Evolutionary conservation across 2,113 vertebrate species (phyloP).

Genomic region (Numenius arquata): DNA sequence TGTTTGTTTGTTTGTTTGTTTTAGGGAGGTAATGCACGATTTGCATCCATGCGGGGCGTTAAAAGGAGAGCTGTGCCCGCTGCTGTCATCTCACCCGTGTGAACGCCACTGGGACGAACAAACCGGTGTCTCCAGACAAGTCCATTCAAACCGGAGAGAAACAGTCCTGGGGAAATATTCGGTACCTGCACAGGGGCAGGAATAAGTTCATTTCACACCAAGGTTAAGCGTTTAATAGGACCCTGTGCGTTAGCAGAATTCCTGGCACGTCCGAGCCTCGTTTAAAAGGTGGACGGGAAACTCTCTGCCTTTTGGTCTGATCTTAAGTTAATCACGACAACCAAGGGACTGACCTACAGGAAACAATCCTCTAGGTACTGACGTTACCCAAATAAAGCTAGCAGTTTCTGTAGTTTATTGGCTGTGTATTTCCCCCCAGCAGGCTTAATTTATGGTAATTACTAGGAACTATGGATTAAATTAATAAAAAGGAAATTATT

Average conservation of each 20-base stretch:
- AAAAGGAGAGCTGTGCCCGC: neutral
- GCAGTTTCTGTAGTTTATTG: conserved; percentile 60
- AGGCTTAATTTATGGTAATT: conserved; percentile 69
- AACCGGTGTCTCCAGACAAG: neutral
- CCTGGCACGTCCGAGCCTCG: conserved; percentile 10
- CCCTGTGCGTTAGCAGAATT: conserved; percentile 38
- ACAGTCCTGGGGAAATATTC: neutral
- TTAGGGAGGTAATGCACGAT: neutral
- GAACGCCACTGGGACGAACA: neutral
- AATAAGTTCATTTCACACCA: conserved; percentile 34
- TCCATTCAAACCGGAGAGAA: neutral
- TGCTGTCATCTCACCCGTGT: neutral
- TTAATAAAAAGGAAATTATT: conserved; percentile 66
- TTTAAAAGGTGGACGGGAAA: conserved; percentile 65
- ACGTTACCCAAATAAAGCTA: conserved; percentile 57
- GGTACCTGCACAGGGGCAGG: conserved; percentile 25
- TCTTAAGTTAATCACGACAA: conserved; percentile 33
- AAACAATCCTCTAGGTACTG: conserved; percentile 59
- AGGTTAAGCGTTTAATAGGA: conserved; percentile 43
- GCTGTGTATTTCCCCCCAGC: conserved; percentile 49
- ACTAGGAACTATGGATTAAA: conserved; percentile 65
- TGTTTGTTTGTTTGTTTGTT: no score
- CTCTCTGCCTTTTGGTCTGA: conserved; percentile 25
- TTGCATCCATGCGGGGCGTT: neutral
- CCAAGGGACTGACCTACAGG: conserved; percentile 16